phyloP scores from a whole-genome alignment of 2,113 vertebrate genomes.

The Canis aureus region DNA sequence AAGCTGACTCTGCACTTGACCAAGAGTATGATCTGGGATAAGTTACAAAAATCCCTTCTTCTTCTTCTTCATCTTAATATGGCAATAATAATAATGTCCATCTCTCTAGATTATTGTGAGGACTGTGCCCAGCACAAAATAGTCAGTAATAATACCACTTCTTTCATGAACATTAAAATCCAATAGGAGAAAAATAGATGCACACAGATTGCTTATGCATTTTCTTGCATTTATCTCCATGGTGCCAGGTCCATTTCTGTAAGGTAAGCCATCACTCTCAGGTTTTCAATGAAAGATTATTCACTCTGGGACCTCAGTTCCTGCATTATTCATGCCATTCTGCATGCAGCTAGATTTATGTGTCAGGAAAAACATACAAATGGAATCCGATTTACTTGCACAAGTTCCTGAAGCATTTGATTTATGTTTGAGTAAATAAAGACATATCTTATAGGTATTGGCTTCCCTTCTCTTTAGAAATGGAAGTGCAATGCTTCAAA shows the following conservation, averaged over 20 bases:
- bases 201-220: neutral
- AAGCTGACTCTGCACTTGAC: neutral
- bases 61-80: too few relatives aligned
- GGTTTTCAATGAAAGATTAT: slow-evolving; percentile 85
- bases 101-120: neutral
- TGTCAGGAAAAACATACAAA: slow-evolving; percentile 92
- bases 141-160: neutral
- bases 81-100: neutral
- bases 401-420: slow-evolving; percentile 87
- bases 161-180: neutral
- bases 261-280: slow-evolving; percentile 85
- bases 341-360: slow-evolving; percentile 89
- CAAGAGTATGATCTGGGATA: neutral
- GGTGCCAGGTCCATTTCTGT: slow-evolving; percentile 73
- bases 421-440: slow-evolving; percentile 90
- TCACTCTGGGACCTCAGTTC: slow-evolving; percentile 86
- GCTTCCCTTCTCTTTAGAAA: slow-evolving; percentile 80
- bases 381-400: slow-evolving; percentile 89
- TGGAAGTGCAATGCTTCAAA: slow-evolving; percentile 82
- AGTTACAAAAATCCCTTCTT: neutral
- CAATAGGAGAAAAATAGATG: neutral
- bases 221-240: slow-evolving; percentile 9
- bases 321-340: slow-evolving; percentile 89
- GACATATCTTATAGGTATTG: slow-evolving; percentile 87
- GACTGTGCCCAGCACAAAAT: neutral